Base-by-base conservation (phyloP, 2,113 vertebrate genomes). In the Herpailurus yagouaroundi region DNA sequence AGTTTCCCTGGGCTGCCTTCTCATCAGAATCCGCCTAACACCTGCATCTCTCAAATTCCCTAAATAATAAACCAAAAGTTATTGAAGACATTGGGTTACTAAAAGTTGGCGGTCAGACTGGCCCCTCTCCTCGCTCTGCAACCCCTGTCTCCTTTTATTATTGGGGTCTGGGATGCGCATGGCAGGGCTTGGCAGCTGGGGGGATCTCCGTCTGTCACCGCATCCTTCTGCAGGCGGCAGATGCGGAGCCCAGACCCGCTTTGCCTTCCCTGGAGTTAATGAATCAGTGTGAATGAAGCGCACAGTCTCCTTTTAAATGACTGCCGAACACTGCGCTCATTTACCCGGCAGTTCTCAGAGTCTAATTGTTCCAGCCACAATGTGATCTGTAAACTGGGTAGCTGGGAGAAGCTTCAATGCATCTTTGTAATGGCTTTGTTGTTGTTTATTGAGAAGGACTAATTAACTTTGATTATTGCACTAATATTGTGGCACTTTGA, bases 381-480 rank as follows among this genome's bases (percentile, higher is more conserved):
- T 97, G 94, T 84, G 73, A 93, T 98, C 98, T 97, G 96, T 96
- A 97, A 97, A 95, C 97, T 66, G 97, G 93, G 97, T 97, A 98
- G 98, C 98, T 86, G 80, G 84, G 97, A 98, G 98, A 97, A 97
- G 98, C 98, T 98, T 99, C 97, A 97, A 11, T 98, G 98, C 96
- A 74, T 99, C 98, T 98, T 98, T 98, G 97, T 99, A 99, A 99
- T 99, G 98, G 98, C 98, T 98, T 98, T 98, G 98, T 99, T 99
- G 99, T 99, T 99, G 98, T 98, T 99, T 99, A 99, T 99, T 98
- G 98, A 98, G 98, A 98, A 97, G 98, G 98, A 99, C 99, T 99
- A 99, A 99, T 99, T 99, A 99, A 99, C 99, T 99, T 99, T 99
- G 99, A 99, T 99, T 99, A 99, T 99, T 99, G 99, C 99, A 99